These are phyloP conservation scores for Pyrochroa serraticornis DNA, from an alignment of 2,888 invertebrate genomes.

Conservation along the genomic window DNA sequence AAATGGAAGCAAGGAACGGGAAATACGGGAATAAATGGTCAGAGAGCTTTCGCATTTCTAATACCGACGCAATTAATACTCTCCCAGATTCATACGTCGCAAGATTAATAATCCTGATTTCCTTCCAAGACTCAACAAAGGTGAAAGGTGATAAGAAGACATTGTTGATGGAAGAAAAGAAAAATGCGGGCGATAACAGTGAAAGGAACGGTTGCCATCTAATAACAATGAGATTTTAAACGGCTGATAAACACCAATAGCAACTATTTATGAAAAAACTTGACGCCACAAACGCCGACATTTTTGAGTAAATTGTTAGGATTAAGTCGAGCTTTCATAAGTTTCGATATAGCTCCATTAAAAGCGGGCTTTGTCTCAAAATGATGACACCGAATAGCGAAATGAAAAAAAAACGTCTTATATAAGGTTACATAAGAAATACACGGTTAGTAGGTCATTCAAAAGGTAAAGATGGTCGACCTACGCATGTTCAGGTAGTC, in stretches of 20 bases:
- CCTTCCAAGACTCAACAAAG: too few species aligned
- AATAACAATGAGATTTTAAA: background rate
- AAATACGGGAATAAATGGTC: conserved; percentile 15
- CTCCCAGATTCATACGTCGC: too few species aligned
- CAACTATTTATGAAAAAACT: too few species aligned
- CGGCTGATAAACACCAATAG: conserved; percentile 4
- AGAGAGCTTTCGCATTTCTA: background rate
- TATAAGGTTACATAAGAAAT: conserved; percentile 19
- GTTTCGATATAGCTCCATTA: background rate
- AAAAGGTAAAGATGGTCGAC: conserved; percentile 29
- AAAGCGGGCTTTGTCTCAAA: background rate
- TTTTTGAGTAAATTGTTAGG: too few species aligned
- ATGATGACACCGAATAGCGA: background rate
- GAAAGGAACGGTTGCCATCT: background rate
- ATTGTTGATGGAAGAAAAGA: too few species aligned
- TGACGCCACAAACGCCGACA: too few species aligned
- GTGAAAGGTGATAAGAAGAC: too few species aligned
- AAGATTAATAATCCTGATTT: too few species aligned
- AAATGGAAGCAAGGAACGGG: conserved; percentile 9
- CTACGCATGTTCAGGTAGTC: conserved; percentile 28
- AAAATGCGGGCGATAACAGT: background rate
- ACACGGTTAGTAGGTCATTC: conserved; percentile 31
- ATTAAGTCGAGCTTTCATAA: background rate
- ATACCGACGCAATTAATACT: too few species aligned
- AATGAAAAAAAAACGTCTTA: conserved; percentile 7